A percentile compares a stretch with the other conserved stretches of the same genome.
Evolutionary conservation across 2,888 invertebrate species (phyloP).

Genomic region (Helobdella robusta): DNA sequence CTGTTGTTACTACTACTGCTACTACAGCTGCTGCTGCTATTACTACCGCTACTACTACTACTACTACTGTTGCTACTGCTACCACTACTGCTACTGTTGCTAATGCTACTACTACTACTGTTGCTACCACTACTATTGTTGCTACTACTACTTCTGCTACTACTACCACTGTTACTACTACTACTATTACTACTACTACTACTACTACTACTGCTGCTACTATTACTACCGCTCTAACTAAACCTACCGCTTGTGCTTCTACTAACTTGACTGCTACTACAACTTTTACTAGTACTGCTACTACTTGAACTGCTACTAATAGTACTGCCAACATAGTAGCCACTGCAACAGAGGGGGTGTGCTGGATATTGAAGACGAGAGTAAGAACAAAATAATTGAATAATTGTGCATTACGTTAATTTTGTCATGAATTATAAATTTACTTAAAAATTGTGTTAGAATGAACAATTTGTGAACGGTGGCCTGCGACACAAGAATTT

Average conservation of each 20-base stretch:
- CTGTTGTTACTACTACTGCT: no score
- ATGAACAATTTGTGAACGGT: no score
- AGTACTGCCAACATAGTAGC: background rate
- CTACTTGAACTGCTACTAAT: background rate
- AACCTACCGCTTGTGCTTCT: background rate
- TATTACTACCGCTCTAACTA: background rate
- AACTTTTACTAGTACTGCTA: background rate
- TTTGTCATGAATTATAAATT: no score
- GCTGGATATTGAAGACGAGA: no score
- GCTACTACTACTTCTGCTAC: conserved; percentile 1
- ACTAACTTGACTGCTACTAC: background rate
- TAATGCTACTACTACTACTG: background rate
- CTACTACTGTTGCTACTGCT: no score
- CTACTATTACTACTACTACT: conserved; percentile 3
- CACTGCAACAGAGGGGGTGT: no score
- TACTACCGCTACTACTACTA: no score
- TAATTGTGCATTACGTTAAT: no score
- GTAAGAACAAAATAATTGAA: no score
- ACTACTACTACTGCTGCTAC: conserved; percentile 4
- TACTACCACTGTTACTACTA: conserved; percentile 3
- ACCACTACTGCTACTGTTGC: background rate
- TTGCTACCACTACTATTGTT: background rate
- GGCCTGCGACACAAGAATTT: no score
- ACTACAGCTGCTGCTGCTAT: no score
- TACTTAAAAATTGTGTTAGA: no score